Conservation (phyloP, 2,888 invertebrate genomes). For the Drosophila meridiana region DNA sequence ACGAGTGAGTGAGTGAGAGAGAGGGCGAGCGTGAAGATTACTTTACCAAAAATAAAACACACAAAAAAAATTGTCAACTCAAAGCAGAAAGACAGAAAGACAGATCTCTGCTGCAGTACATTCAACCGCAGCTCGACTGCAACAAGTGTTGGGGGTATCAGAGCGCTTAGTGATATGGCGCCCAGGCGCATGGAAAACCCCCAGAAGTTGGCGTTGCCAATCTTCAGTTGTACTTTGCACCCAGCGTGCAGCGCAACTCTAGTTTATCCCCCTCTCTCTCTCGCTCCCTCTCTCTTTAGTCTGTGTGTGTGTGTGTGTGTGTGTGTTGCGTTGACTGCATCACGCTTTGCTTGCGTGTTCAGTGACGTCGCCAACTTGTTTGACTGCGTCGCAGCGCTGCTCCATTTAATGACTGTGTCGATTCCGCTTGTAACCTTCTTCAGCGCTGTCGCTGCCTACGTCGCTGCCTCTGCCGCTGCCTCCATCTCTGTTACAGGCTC, state of each 20-base stretch:
- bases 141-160: conserved; percentile 42
- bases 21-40: conserved; percentile 9
- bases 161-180: conserved; percentile 45
- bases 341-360: conserved; percentile 65
- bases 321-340: conserved; percentile 26
- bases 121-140: conserved; percentile 65
- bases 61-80: conserved; percentile 22
- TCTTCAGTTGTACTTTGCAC: conserved; percentile 67
- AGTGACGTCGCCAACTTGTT: conserved; percentile 59
- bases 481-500: neutral
- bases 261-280: neutral
- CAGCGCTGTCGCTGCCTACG: neutral
- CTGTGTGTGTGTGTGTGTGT: neutral
- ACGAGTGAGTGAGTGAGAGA: neutral
- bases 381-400: conserved; percentile 38
- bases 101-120: conserved; percentile 43
- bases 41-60: conserved; percentile 40
- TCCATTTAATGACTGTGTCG: conserved; percentile 33
- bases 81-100: conserved; percentile 22
- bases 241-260: conserved; percentile 40
- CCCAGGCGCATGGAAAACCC: conserved; percentile 69
- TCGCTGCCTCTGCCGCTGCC: neutral
- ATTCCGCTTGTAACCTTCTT: conserved; percentile 33
- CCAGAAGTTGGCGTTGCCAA: conserved; percentile 60
- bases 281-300: neutral